These are phyloP conservation scores for Gephyroberyx darwinii DNA, from an alignment of 2,797 vertebrate species.

Conservation along the genomic window DNA sequence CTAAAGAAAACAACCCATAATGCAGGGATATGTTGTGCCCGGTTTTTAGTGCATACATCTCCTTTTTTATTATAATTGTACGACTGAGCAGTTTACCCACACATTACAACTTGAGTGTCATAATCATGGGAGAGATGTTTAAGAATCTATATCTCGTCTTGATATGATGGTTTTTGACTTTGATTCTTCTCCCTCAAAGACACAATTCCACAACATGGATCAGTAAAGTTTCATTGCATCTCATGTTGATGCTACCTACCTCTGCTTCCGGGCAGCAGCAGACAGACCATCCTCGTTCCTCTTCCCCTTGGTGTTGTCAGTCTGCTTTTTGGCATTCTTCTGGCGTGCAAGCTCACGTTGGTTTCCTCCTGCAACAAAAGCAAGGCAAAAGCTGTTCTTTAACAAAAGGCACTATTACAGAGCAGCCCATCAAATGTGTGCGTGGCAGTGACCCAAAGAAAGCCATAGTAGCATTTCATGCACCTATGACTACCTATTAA, in stretches of 20 bases:
- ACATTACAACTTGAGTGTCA: no score
- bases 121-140: no score
- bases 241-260: conserved; percentile 71
- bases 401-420: neutral
- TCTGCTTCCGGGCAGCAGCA: conserved; percentile 91
- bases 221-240: neutral
- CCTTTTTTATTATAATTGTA: no score
- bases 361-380: conserved; percentile 86
- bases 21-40: no score
- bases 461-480: no score
- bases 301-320: conserved; percentile 84
- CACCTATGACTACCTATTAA: neutral
- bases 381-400: neutral
- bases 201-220: neutral
- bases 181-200: no score
- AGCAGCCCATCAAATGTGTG: neutral
- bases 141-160: no score
- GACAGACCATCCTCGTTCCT: conserved; percentile 89
- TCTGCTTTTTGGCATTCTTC: conserved; percentile 90
- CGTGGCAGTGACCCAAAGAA: neutral
- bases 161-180: no score
- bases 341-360: conserved; percentile 92
- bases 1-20: no score
- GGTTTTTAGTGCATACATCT: no score
- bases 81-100: no score